Conservation (phyloP, 2,113 vertebrate species). For the Peucedramus taeniatus region DNA sequence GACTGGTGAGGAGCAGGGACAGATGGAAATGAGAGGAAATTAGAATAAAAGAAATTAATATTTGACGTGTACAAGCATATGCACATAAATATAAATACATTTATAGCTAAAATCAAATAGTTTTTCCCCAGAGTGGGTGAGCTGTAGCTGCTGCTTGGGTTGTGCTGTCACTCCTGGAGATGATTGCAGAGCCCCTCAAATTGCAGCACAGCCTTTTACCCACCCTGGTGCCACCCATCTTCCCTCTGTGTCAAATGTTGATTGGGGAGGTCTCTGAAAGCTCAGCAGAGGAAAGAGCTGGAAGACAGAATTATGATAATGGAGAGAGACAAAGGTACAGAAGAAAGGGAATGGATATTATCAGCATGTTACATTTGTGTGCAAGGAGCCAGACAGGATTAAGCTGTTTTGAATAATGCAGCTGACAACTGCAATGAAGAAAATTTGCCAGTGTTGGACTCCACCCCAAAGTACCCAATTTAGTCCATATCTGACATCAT, state of each 20-base stretch:
- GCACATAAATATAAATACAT: slow-evolving; percentile 65
- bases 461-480: not conserved
- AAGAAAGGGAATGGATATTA: not conserved
- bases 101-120: slow-evolving; percentile 49
- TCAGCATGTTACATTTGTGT: not conserved
- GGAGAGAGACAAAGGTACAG: slow-evolving; percentile 18
- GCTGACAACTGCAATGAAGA: not conserved
- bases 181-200: slow-evolving; percentile 28
- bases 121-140: slow-evolving; percentile 57
- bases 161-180: slow-evolving; percentile 33
- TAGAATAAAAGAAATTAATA: slow-evolving; percentile 58
- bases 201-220: not conserved
- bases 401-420: slow-evolving; percentile 5
- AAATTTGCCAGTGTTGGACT: not conserved
- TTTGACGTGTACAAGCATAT: slow-evolving; percentile 27
- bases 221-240: not conserved
- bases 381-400: not conserved
- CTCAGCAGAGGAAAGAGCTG: slow-evolving; percentile 32
- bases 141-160: slow-evolving; percentile 25
- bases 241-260: not conserved
- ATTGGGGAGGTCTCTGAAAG: slow-evolving; percentile 54
- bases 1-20: not conserved
- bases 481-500: not conserved
- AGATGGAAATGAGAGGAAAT: slow-evolving; percentile 32
- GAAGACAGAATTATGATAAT: slow-evolving; percentile 21